phyloP scores from a whole-genome alignment of 2,113 vertebrate genomes.

The Argyrosomus japonicus region DNA sequence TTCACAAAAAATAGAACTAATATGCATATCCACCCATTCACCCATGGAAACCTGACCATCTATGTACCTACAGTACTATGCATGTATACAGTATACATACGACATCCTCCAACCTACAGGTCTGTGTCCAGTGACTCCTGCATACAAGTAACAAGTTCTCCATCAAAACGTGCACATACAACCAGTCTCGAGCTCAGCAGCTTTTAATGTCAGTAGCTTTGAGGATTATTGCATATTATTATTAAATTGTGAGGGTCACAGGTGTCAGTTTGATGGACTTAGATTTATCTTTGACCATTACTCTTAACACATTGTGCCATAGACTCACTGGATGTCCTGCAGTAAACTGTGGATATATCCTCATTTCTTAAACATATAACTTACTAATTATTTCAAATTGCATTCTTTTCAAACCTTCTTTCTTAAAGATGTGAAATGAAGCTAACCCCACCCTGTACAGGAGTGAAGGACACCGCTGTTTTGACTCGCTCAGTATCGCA shows the following conservation, averaged over 20 bases:
- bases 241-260: neutral
- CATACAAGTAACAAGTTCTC: neutral
- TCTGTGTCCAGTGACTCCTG: neutral
- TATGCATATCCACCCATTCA: neutral
- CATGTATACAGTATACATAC: neutral
- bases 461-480: neutral
- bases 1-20: neutral
- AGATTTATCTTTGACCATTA: neutral
- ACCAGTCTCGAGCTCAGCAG: neutral
- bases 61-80: neutral
- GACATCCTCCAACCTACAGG: neutral
- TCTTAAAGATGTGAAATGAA: neutral
- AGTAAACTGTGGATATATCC: neutral
- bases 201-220: slow-evolving; percentile 32
- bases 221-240: slow-evolving; percentile 48
- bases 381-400: neutral
- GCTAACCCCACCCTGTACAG: neutral
- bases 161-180: slow-evolving; percentile 16
- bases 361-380: neutral
- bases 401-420: neutral
- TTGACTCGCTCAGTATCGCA: neutral
- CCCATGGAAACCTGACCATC: neutral
- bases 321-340: neutral
- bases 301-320: neutral
- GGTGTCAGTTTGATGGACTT: neutral